These are phyloP conservation scores for Chlorodrepanis virens DNA, from an alignment of 2,113 vertebrate genomes.

Conservation along the genomic window DNA sequence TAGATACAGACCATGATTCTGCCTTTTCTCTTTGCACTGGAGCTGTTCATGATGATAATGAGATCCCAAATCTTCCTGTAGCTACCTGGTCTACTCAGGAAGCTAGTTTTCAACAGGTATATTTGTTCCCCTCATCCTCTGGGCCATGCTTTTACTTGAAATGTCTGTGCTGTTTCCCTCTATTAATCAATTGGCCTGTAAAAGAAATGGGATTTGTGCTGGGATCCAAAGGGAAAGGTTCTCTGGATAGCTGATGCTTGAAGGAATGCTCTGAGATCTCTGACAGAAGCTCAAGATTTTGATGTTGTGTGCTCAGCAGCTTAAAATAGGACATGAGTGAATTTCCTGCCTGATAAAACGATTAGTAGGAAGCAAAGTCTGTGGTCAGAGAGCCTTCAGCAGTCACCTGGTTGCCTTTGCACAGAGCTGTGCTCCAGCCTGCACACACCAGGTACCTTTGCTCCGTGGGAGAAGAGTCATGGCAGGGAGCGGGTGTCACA, in stretches of 20 bases:
- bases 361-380: background rate
- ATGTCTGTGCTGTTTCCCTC: background rate
- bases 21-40: background rate
- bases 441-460: background rate
- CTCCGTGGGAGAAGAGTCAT: fast-evolving
- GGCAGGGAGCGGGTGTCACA: background rate
- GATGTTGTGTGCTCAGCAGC: background rate
- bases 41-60: background rate
- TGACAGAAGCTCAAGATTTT: background rate
- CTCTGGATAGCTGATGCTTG: background rate
- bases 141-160: background rate
- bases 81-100: background rate
- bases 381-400: background rate
- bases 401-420: background rate
- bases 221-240: background rate
- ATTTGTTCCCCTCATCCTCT: background rate
- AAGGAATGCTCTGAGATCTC: background rate
- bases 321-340: background rate
- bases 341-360: background rate
- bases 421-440: background rate
- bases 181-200: background rate
- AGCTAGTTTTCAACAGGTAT: background rate
- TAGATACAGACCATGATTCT: background rate
- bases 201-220: background rate
- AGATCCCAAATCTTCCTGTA: background rate